Evolutionary conservation across 2,888 invertebrate species (phyloP).

Genomic region (Cosmorhoe ocellata): DNA sequence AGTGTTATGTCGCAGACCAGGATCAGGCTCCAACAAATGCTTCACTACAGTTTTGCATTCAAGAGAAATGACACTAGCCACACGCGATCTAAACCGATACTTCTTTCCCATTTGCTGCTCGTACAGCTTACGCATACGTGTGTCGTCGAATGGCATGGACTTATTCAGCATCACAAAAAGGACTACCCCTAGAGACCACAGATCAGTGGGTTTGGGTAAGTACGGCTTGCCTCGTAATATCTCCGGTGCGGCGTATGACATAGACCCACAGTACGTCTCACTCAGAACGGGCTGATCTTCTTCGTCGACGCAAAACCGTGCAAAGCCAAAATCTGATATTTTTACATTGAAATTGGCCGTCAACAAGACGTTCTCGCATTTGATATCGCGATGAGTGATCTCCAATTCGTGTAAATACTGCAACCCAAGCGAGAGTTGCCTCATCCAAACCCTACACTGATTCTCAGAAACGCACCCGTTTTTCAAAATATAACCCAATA

Average conservation of each 20-base stretch:
- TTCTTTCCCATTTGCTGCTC: conserved; percentile 83
- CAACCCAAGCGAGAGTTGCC: conserved; percentile 86
- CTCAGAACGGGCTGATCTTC: conserved; percentile 79
- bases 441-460: conserved; percentile 87
- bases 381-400: conserved; percentile 90
- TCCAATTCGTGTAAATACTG: conserved; percentile 89
- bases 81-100: conserved; percentile 85
- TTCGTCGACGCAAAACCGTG: conserved; percentile 74
- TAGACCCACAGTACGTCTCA: conserved; percentile 92
- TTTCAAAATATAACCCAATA: conserved; percentile 87
- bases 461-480: conserved; percentile 86
- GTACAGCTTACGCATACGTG: conserved; percentile 87
- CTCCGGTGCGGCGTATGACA: conserved; percentile 94
- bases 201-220: conserved; percentile 87
- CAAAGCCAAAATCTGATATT: conserved; percentile 92
- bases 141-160: conserved; percentile 92
- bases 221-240: conserved; percentile 89
- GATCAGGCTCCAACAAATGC: conserved; percentile 87
- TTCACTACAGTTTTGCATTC: conserved; percentile 85
- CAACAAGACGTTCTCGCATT: conserved; percentile 90
- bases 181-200: conserved; percentile 91
- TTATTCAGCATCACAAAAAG: conserved; percentile 92
- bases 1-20: conserved; percentile 80
- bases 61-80: conserved; percentile 79
- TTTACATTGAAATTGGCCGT: conserved; percentile 89